Conservation (phyloP, 2,888 invertebrate species). For the Acanthosepion pharaonis region DNA sequence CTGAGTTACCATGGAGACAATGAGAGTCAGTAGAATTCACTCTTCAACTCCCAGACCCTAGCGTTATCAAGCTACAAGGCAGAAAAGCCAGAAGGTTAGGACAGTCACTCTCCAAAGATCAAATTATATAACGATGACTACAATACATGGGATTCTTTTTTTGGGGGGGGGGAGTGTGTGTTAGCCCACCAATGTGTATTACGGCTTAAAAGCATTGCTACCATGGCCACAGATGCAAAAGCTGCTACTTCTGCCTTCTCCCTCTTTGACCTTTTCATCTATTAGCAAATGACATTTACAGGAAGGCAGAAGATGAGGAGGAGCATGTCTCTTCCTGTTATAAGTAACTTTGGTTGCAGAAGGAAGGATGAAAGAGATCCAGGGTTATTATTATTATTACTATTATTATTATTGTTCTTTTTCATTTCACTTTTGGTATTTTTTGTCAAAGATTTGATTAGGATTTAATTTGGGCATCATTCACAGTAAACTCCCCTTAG, state of each 20-base stretch:
- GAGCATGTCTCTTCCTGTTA: not conserved
- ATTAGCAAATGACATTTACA: slow-evolving; percentile 1
- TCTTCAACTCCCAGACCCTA: not conserved
- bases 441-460: not conserved
- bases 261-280: not conserved
- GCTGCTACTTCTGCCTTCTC: not conserved
- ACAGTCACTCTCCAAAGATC: slow-evolving; percentile 33
- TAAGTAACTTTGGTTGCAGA: not conserved
- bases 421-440: not conserved
- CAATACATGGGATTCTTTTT: not conserved
- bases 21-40: not conserved
- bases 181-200: not conserved
- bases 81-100: not conserved
- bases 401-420: not conserved
- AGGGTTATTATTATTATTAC: not conserved
- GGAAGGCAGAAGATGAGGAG: not conserved
- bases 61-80: not conserved
- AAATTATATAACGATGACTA: not conserved
- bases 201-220: not conserved
- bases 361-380: not conserved
- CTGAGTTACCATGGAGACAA: slow-evolving; percentile 8
- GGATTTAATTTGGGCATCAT: not conserved
- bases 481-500: not conserved
- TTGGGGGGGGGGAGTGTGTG: too few species aligned
- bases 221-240: not conserved